Conservation (phyloP, 2,797 vertebrate genomes). For the Caiman crocodilus region DNA sequence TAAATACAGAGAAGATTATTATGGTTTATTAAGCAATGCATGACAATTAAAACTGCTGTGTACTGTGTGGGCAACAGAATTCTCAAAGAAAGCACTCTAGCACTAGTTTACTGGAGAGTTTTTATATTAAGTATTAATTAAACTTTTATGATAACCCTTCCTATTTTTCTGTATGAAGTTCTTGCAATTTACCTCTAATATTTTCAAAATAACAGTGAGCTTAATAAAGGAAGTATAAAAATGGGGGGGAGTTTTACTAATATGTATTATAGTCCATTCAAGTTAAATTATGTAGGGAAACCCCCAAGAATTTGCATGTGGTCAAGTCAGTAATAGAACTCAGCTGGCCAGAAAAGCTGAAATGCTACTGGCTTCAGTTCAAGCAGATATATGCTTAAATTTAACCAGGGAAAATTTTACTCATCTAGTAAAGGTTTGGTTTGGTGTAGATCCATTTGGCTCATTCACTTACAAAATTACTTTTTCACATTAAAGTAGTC, state of each 20-base stretch:
- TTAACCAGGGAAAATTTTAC: slow-evolving; percentile 84
- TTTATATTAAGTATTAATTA: not conserved
- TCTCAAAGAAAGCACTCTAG: not conserved
- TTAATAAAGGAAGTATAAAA: slow-evolving; percentile 60
- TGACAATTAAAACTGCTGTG: not conserved
- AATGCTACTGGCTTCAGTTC: slow-evolving; percentile 64
- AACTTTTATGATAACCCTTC: not conserved
- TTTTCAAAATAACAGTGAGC: not conserved
- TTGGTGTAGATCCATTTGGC: slow-evolving; percentile 81
- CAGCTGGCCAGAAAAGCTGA: slow-evolving; percentile 74
- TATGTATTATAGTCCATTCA: slow-evolving; percentile 59
- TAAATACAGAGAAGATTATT: not conserved
- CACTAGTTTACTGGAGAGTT: not conserved
- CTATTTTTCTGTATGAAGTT: not conserved
- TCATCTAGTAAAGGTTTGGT: slow-evolving; percentile 86
- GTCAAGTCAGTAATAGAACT: slow-evolving; percentile 78
- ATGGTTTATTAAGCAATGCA: not conserved
- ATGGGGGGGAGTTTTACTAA: slow-evolving; percentile 56
- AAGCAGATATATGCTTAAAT: slow-evolving; percentile 78
- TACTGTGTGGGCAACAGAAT: not conserved
- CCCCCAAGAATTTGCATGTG: slow-evolving; percentile 79
- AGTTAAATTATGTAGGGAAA: slow-evolving; percentile 75
- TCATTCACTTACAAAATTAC: slow-evolving; percentile 71
- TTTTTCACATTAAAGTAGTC: slow-evolving; percentile 79
- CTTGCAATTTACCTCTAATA: not conserved